Conservation (phyloP, 2,113 vertebrate species). For the Silurus glanis region DNA sequence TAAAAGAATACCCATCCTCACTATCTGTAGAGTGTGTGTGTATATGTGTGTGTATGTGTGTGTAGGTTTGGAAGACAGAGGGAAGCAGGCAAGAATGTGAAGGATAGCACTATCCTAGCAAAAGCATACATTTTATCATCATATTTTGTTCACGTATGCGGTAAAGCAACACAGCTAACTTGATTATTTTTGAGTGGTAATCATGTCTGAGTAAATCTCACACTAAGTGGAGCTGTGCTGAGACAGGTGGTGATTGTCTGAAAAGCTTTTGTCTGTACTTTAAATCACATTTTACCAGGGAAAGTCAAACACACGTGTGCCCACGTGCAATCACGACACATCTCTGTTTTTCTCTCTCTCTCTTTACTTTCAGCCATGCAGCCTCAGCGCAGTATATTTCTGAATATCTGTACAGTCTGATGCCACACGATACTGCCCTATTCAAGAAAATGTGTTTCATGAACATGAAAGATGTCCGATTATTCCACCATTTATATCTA, state of each 20-base stretch:
- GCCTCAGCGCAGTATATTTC: background rate
- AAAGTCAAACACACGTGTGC: conserved; percentile 13
- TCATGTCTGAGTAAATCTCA: conserved; percentile 7
- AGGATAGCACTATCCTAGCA: background rate
- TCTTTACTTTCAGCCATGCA: background rate
- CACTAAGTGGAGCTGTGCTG: conserved; percentile 8
- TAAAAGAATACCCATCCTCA: background rate
- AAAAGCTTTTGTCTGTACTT: conserved; percentile 23
- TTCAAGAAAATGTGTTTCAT: background rate
- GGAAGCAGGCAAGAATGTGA: background rate
- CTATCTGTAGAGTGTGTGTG: background rate
- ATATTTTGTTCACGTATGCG: background rate
- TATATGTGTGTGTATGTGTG: background rate
- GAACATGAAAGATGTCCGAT: background rate
- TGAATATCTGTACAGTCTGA: background rate
- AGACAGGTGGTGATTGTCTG: conserved; percentile 20
- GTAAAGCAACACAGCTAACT: background rate
- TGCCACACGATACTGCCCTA: background rate
- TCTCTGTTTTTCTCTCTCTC: background rate
- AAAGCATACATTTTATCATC: conserved; percentile 11
- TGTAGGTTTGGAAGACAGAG: background rate
- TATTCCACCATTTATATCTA: background rate
- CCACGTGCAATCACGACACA: background rate
- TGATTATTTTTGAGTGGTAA: conserved; percentile 9
- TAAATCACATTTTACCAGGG: background rate